Base-by-base conservation (phyloP, 2,888 invertebrate genomes). In the Drosophila buzzatii region DNA sequence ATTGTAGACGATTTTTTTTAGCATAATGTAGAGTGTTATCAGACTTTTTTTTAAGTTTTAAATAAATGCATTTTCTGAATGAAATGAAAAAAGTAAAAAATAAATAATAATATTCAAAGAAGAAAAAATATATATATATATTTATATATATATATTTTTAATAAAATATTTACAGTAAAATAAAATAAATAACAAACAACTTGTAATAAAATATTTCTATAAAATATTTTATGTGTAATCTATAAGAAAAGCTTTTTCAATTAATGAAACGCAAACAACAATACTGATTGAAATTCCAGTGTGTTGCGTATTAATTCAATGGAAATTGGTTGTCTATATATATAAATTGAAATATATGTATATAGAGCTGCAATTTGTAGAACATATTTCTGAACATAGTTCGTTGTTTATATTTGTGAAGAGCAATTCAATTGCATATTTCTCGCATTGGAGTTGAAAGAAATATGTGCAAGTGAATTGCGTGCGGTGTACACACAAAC, bases 391-490 rank as follows among this genome's bases (percentile, higher is more conserved):
- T 35, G 51, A 33, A 45, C 23, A 45, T 52, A 53, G 35, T 37
- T 45, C 42, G 39, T 18, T 81, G 82, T 82, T 82, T 82, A 83
- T 76, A 41, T 66, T 44, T 39, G n/a, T 23, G 39, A 53, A 51
- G 41, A 52, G 56, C 33, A 44, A 41, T 65, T 59, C 51, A 58
- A 77, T 74, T 74, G 64, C 64, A 63, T 55, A 52, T 62, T 27
- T 33, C 42, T 41, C 58, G 52, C 5, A 66, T 64, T 58, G 62
- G 63, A 82, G 81, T 78, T 85, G 82, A 82, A 62, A 80, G 80
- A 87, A 68, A 80, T 85, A 76, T 84, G 49, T 65, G 52, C 33
- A 47, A 27, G 41, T 44, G 33, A 47, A 35, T 35, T 52, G 47
- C 41, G 14, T 44, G 45, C 18, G 42, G 62, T 70, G 67, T 64